Conservation (phyloP, 2,888 invertebrate genomes). For the Diaprepes abbreviatus region DNA sequence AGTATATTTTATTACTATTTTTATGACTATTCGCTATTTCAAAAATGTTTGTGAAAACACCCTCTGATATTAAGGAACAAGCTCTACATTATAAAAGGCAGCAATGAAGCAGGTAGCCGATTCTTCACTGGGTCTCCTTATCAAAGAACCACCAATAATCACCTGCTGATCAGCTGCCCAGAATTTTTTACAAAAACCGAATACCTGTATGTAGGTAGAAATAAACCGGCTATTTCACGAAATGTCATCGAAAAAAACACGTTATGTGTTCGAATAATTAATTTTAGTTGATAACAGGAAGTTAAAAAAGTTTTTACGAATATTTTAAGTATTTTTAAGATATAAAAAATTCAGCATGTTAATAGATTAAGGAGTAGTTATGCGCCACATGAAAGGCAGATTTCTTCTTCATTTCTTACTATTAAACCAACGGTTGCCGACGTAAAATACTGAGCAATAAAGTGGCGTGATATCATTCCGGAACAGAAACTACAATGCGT, state of each 20-base stretch:
- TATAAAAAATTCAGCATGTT: too few relatives aligned
- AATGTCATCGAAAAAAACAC: slow-evolving; percentile 17
- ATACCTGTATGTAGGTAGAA: slow-evolving; percentile 42
- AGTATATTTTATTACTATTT: too few relatives aligned
- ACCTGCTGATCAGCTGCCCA: slow-evolving; percentile 54
- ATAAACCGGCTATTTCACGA: slow-evolving; percentile 31
- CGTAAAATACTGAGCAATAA: too few relatives aligned
- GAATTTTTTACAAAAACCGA: slow-evolving; percentile 42
- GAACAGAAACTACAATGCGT: too few relatives aligned
- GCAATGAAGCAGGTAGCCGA: slow-evolving; percentile 34
- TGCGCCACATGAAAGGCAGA: too few relatives aligned
- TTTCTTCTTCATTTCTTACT: too few relatives aligned
- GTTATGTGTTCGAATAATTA: slow-evolving; percentile 20
- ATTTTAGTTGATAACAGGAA: slow-evolving; percentile 13
- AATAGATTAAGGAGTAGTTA: too few relatives aligned
- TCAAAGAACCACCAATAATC: slow-evolving; percentile 49
- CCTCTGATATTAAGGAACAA: neutral
- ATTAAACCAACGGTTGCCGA: too few relatives aligned
- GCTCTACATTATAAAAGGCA: slow-evolving; percentile 1
- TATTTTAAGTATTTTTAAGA: too few relatives aligned
- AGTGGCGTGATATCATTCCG: too few relatives aligned
- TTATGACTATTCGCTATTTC: too few relatives aligned
- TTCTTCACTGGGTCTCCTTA: slow-evolving; percentile 38
- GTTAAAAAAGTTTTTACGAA: slow-evolving; percentile 8
- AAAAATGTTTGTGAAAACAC: too few relatives aligned